Percentiles rank a stretch among this genome's conserved stretches.
Evolutionary conservation across 1,140 invertebrate genomes (phyloP).

Genomic region (Aphelenchoides fujianensis): DNA sequence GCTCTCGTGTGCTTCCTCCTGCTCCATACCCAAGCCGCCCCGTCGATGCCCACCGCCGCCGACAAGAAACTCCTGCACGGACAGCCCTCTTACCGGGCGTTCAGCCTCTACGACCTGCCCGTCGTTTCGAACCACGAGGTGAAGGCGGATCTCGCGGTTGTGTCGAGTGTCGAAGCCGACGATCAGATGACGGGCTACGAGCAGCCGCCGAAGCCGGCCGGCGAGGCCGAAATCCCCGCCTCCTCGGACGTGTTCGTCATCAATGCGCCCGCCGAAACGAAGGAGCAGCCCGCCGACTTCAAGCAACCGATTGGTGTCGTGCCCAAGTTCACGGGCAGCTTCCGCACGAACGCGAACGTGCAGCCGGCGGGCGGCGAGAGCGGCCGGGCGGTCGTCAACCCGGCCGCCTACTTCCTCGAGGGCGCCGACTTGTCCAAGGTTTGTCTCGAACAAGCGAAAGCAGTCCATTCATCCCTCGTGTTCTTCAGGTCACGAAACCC

Average conservation of each 20-base stretch:
- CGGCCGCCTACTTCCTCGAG: conserved; percentile 53
- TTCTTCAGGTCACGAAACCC: conserved; percentile 47
- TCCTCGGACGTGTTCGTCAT: conserved; percentile 23
- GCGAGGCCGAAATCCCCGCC: not conserved
- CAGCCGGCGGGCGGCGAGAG: conserved; percentile 9
- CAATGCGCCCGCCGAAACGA: conserved; percentile 11
- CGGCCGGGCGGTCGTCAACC: conserved; percentile 47
- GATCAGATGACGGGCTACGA: not conserved
- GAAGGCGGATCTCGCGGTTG: conserved; percentile 1
- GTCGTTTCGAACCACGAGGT: not conserved
- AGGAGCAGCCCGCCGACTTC: conserved; percentile 19
- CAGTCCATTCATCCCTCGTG: not conserved
- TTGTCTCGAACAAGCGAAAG: too few species aligned
- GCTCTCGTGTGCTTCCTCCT: not conserved
- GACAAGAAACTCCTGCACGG: not conserved
- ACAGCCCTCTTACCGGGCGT: not conserved
- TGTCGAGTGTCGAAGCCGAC: conserved; percentile 15
- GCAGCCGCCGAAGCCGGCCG: too few species aligned
- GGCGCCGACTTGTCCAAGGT: conserved; percentile 57
- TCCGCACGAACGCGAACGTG: conserved; percentile 14
- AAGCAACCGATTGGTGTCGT: conserved; percentile 28
- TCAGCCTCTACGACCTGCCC: conserved; percentile 14
- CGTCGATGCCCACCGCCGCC: not conserved
- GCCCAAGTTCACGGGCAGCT: conserved; percentile 51
- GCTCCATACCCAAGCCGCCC: not conserved